Evolutionary conservation across 2,113 vertebrate species (phyloP).

Genomic region (Vidua macroura): DNA sequence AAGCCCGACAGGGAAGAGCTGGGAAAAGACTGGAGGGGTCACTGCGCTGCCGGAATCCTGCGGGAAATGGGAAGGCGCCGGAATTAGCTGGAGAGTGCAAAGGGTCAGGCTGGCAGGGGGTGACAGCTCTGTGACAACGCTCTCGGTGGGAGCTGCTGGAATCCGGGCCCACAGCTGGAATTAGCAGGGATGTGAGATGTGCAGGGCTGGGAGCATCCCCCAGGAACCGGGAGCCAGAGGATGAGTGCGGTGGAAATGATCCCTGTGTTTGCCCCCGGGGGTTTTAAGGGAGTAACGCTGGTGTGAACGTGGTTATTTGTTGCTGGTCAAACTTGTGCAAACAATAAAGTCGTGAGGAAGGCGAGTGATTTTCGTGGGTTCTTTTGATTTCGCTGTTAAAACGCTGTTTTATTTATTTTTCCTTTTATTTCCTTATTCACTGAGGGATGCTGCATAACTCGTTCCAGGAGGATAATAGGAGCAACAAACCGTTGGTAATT

Average conservation of each 20-base stretch:
- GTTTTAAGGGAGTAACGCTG: accelerated
- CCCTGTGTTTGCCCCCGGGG: background rate
- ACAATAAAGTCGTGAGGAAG: background rate
- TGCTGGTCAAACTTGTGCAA: background rate
- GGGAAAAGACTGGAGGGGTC: background rate
- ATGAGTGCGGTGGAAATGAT: background rate
- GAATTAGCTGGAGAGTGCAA: background rate
- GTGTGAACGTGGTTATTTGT: background rate
- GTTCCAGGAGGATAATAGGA: background rate
- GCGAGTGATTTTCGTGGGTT: background rate
- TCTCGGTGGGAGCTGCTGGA: background rate
- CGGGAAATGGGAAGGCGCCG: background rate
- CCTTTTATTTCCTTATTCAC: background rate
- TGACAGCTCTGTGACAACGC: background rate
- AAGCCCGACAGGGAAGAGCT: background rate
- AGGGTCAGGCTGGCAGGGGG: background rate
- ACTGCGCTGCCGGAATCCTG: background rate
- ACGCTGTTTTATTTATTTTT: background rate
- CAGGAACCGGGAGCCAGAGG: background rate
- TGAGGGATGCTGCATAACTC: background rate
- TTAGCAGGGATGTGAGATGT: background rate
- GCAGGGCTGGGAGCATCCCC: background rate
- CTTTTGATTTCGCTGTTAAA: background rate
- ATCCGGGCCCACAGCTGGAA: background rate
- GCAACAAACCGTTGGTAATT: background rate